Base-by-base conservation (phyloP, 2,113 vertebrate genomes). In the Acinonyx jubatus region DNA sequence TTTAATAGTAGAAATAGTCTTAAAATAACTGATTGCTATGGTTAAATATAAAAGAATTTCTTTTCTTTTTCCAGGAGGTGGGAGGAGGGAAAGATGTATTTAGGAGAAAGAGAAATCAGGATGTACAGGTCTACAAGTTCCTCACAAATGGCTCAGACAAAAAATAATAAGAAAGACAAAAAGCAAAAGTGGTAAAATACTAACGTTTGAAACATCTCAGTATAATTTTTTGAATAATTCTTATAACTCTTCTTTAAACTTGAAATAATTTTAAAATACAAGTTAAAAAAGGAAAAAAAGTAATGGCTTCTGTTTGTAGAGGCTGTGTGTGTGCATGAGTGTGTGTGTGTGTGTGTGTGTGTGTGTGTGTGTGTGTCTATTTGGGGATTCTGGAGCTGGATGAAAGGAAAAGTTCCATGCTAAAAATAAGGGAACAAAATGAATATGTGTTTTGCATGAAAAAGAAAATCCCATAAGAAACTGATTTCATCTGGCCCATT, bases 391-490 rank as follows among this genome's bases (percentile, higher is more conserved):
- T 87, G 21, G 41, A 61, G 23, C 18, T 57, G n/a, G 31, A 18
- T 66, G 86, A 97, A 94, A 94, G 36, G 45, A 69, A 91, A 93
- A 29, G 79, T 52, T 48, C 29, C 7, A 74, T n/a, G 33, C 8
- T 82, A 78, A 94, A 94, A 91, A 71, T 69, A 38, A 95, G 81
- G 45, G 55, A 79, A 86, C 5, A 93, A 85, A 76, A 21, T 10
- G 36, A 87, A 76, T 86, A 25, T 5, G 21, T 45, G 2, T 23
- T 93, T 81, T 96, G 33, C 31, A 91, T 52, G 21, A 80, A 83
- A 94, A 89, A 92, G 63, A 94, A 96, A 94, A 96, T 52, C 45
- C 55, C 23, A 5, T 33, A 66, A 88, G 50, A 93, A 94, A 95
- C 29, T 41, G 41, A 84, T 96, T 83, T 84, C 45, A 76, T 84